phyloP scores from a whole-genome alignment of 2,113 vertebrate species.

The Cheilinus undulatus region DNA sequence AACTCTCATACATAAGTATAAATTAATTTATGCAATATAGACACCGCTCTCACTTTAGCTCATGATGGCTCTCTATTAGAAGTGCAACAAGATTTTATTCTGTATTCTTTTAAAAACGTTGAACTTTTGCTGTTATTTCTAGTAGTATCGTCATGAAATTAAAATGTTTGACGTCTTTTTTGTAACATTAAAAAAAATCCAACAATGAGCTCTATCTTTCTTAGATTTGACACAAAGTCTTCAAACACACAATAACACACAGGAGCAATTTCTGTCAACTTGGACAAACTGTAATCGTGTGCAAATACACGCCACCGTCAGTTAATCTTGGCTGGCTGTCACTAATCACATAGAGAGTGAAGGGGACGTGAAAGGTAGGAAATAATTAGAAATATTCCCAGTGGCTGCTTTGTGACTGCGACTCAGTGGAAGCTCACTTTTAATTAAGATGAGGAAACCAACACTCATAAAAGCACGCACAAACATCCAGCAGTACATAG shows the following conservation, averaged over 20 bases:
- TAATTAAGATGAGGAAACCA: conserved; percentile 73
- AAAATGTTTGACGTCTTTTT: too few species aligned
- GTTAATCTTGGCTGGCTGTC: conserved; percentile 74
- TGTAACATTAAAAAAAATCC: conserved; percentile 5
- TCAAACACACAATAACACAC: conserved; percentile 7
- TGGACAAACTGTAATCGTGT: conserved; percentile 66
- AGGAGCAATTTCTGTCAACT: conserved; percentile 63
- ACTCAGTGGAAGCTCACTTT: conserved; percentile 67
- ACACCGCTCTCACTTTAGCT: too few species aligned
- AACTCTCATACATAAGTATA: too few species aligned
- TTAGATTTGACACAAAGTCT: conserved; percentile 1
- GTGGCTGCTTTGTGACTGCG: conserved; percentile 66
- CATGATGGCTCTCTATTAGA: too few species aligned
- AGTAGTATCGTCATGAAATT: too few species aligned
- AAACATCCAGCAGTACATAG: conserved; percentile 34
- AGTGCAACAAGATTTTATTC: too few species aligned
- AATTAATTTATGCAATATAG: too few species aligned
- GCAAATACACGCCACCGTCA: conserved; percentile 71
- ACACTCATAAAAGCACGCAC: conserved; percentile 18
- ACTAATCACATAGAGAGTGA: conserved; percentile 75
- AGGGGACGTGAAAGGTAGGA: conserved; percentile 66
- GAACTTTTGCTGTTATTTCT: too few species aligned
- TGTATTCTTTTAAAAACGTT: too few species aligned
- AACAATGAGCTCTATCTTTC: conserved; percentile 8
- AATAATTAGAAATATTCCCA: conserved; percentile 83